Evolutionary conservation across 2,797 vertebrate species (phyloP).

Genomic region (Cyprinodon diabolis): DNA sequence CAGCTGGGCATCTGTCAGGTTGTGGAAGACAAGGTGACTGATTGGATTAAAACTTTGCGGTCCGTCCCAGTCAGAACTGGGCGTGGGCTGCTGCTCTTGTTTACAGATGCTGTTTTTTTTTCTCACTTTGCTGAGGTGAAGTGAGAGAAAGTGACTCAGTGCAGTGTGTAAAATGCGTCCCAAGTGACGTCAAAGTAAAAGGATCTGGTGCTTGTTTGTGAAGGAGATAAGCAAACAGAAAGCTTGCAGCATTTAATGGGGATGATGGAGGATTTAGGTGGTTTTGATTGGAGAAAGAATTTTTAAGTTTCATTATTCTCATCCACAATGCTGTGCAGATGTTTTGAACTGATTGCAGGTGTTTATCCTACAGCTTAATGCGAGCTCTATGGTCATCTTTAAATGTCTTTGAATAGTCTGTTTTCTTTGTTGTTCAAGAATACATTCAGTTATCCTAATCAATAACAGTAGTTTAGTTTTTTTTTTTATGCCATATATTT

Average conservation of each 20-base stretch:
- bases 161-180: constrained; percentile 54
- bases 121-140: constrained; percentile 56
- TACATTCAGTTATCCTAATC: no score
- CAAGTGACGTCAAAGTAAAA: constrained; percentile 54
- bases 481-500: no score
- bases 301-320: background rate
- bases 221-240: background rate
- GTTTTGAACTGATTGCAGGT: background rate
- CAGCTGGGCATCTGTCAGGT: constrained; percentile 22
- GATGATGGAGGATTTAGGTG: background rate
- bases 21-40: constrained; percentile 26
- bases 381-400: background rate
- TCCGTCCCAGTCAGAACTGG: constrained; percentile 43
- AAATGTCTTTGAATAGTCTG: no score
- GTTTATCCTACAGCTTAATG: background rate
- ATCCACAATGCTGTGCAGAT: background rate
- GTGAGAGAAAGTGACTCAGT: constrained; percentile 66
- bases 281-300: background rate
- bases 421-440: no score
- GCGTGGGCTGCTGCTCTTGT: constrained; percentile 45
- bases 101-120: constrained; percentile 50
- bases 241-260: constrained; percentile 5
- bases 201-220: constrained; percentile 10
- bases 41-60: constrained; percentile 21
- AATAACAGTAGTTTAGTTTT: no score